Base-by-base conservation (phyloP, 2,113 vertebrate genomes). In the Anseranas semipalmata region DNA sequence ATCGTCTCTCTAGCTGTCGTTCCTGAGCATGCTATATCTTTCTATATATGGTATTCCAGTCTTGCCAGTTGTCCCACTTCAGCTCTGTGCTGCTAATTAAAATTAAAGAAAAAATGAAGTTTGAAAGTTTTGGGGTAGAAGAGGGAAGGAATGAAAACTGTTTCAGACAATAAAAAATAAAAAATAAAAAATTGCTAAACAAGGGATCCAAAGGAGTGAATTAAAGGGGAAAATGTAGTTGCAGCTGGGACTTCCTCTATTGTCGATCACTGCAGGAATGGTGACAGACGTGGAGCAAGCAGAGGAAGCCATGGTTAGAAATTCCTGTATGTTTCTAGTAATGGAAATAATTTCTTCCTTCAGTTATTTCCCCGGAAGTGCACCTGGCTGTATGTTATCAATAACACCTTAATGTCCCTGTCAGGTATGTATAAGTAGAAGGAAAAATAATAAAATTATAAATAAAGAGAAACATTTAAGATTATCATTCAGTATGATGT, bases 331-430 rank as follows among this genome's bases (percentile, higher is more conserved):
- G 27, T 45, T 78, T 67, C 12, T 89, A 2, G 63, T 77, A 30
- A 81, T 62, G 25, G 20, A 53, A 71, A 19, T 63, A 0, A 72
- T 82, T 86, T 55, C 62, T 66, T 94, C 91, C 76, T 76, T 56
- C 73, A 99, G 99, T 98, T 99, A 73, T 99, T 99, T 95, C 99
- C 99, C 15, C 98, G 99, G 33, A 99, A 99, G 89, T 99, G 99
- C 86, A 99, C 99, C 7, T 99, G 99, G 99, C 98, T 99, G 2
- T 99, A 99, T 7, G 98, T 99, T 43, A 99, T 99, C 98, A 99
- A 99, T 98, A 99, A 99, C 97, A 99, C 99, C 97, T 97, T 99
- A 78, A 99, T 99, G 99, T 99, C 99, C 92, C 96, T 99, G 96
- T 99, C 99, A 96, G 99, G 99, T 99, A 97, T 70, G 99, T 98